These are phyloP conservation scores for Eurytoma californica DNA, from an alignment of 2,888 invertebrate genomes.

Conservation along the genomic window DNA sequence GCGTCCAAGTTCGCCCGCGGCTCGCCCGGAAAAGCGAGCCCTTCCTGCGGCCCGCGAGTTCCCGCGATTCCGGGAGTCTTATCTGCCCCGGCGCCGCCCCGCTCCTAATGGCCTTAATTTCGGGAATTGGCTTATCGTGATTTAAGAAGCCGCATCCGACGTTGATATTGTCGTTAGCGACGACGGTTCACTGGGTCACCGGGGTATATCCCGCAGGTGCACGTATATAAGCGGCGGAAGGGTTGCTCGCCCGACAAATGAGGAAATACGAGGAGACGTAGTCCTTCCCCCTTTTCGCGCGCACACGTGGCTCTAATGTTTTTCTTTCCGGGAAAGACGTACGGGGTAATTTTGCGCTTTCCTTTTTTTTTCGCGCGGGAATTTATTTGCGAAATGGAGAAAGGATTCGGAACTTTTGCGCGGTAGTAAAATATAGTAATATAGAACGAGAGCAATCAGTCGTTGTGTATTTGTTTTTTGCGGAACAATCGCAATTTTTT, in stretches of 20 bases:
- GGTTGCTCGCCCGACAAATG: not conserved
- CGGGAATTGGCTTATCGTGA: constrained; percentile 34
- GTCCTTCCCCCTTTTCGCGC: not conserved
- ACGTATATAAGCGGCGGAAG: not conserved
- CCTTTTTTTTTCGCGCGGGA: not conserved
- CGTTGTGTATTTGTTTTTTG: too few species aligned
- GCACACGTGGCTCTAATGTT: not conserved
- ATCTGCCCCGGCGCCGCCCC: not conserved
- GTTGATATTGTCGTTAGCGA: constrained; percentile 5
- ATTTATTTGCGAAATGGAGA: not conserved
- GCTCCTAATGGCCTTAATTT: constrained; percentile 38
- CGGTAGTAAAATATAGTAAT: too few species aligned
- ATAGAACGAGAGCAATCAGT: too few species aligned
- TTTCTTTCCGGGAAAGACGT: not conserved
- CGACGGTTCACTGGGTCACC: not conserved
- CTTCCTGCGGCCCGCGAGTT: not conserved
- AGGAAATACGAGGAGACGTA: not conserved
- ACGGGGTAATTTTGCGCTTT: too few species aligned
- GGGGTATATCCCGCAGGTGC: too few species aligned
- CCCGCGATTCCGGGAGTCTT: constrained; percentile 11
- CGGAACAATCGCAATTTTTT: too few species aligned
- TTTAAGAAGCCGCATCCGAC: not conserved
- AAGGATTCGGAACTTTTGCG: not conserved
- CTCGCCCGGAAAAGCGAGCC: not conserved
- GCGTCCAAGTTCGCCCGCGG: not conserved